These are phyloP conservation scores for Melanchra persicariae DNA, from an alignment of 2,888 invertebrate genomes.

Conservation along the genomic window DNA sequence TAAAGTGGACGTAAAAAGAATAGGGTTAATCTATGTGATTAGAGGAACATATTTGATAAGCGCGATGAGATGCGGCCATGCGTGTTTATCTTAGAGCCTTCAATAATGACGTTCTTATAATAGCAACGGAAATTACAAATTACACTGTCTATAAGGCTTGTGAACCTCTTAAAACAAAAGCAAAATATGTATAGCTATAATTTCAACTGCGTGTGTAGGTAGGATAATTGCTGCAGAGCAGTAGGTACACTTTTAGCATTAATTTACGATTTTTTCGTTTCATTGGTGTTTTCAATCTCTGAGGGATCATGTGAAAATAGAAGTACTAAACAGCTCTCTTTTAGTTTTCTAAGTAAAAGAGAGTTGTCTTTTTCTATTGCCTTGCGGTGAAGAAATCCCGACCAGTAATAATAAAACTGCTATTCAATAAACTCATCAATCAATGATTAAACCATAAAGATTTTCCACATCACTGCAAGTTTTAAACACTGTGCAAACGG, in stretches of 20 bases:
- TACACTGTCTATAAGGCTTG: slow-evolving; percentile 32
- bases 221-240: neutral
- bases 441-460: slow-evolving; percentile 10
- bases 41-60: slow-evolving; percentile 59
- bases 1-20: slow-evolving; percentile 60
- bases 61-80: slow-evolving; percentile 33
- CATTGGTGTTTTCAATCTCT: neutral
- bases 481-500: slow-evolving; percentile 45
- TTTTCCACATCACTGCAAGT: slow-evolving; percentile 22
- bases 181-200: slow-evolving; percentile 17
- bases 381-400: too few relatives aligned
- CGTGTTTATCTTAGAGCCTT: slow-evolving; percentile 56
- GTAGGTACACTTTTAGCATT: neutral
- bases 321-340: too few relatives aligned
- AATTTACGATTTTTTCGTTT: too few relatives aligned
- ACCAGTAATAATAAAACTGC: neutral
- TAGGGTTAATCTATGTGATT: slow-evolving; percentile 61
- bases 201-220: slow-evolving; percentile 1
- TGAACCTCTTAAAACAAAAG: slow-evolving; percentile 13
- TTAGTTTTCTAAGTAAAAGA: too few relatives aligned
- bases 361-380: too few relatives aligned
- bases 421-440: slow-evolving; percentile 6
- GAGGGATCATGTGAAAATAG: too few relatives aligned
- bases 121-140: slow-evolving; percentile 36
- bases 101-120: slow-evolving; percentile 47